Evolutionary conservation across 2,797 vertebrate species (phyloP).

Genomic region (Brotula barbata): DNA sequence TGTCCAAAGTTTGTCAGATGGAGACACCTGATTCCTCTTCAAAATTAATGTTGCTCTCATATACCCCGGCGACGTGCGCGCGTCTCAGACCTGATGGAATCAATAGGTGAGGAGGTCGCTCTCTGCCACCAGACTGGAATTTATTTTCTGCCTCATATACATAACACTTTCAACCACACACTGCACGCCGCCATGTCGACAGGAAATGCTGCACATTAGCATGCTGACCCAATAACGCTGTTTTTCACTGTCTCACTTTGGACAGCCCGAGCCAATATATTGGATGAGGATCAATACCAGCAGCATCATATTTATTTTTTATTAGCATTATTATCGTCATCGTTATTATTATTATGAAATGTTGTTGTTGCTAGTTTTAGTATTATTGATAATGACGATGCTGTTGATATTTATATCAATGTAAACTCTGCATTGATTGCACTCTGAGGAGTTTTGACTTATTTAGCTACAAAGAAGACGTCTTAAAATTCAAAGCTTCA

Average conservation of each 20-base stretch:
- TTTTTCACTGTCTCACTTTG: constrained; percentile 18
- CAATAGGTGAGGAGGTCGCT: constrained; percentile 69
- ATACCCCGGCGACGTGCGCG: constrained; percentile 47
- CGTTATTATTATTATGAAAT: too few species aligned
- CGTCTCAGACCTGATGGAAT: constrained; percentile 60
- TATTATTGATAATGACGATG: too few species aligned
- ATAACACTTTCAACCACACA: constrained; percentile 54
- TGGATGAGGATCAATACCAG: neutral
- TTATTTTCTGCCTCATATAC: constrained; percentile 68
- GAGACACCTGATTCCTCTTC: constrained; percentile 25
- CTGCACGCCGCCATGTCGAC: constrained; percentile 18
- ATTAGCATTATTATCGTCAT: too few species aligned
- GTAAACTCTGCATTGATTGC: too few species aligned
- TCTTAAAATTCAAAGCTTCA: too few species aligned
- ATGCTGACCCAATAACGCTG: constrained; percentile 20
- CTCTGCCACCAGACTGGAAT: constrained; percentile 56
- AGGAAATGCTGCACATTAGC: constrained; percentile 27
- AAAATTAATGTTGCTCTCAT: constrained; percentile 68
- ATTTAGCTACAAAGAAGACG: too few species aligned
- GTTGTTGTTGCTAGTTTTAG: too few species aligned
- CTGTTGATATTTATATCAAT: too few species aligned
- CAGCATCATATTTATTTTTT: constrained; percentile 39
- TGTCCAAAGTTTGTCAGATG: constrained; percentile 53
- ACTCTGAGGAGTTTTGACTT: too few species aligned
- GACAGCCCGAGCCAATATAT: neutral